Evolutionary conservation across 2,888 invertebrate genomes (phyloP).

Genomic region (Zygogramma bicolorata): DNA sequence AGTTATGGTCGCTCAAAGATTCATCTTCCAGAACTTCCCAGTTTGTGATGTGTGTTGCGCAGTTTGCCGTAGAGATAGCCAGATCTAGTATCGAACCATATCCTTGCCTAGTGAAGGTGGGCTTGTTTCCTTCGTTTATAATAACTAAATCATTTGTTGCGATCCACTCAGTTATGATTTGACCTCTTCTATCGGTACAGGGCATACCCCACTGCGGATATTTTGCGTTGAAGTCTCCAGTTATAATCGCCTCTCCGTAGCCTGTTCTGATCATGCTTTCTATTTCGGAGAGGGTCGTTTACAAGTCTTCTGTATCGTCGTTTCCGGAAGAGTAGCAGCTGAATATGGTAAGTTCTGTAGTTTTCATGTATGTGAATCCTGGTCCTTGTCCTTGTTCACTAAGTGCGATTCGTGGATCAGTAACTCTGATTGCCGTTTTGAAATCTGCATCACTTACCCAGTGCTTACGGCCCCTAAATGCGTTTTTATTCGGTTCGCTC

Average conservation of each 20-base stretch:
- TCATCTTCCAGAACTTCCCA: slow-evolving; percentile 28
- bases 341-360: slow-evolving; percentile 19
- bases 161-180: slow-evolving; percentile 28
- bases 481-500: slow-evolving; percentile 29
- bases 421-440: slow-evolving; percentile 36
- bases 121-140: slow-evolving; percentile 22
- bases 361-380: slow-evolving; percentile 30
- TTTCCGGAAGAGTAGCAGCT: slow-evolving; percentile 32
- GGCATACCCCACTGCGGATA: slow-evolving; percentile 28
- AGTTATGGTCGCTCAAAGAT: slow-evolving; percentile 35
- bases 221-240: slow-evolving; percentile 36
- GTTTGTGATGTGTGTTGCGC: neutral
- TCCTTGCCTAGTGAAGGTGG: slow-evolving; percentile 27
- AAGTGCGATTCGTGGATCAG: slow-evolving; percentile 15
- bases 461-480: slow-evolving; percentile 27
- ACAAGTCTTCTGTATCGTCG: slow-evolving; percentile 21
- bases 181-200: slow-evolving; percentile 25
- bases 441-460: slow-evolving; percentile 29
- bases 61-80: slow-evolving; percentile 9
- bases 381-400: slow-evolving; percentile 25
- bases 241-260: slow-evolving; percentile 11
- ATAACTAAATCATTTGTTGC: slow-evolving; percentile 18
- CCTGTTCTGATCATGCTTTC: neutral
- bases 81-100: slow-evolving; percentile 28
- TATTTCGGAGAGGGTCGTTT: slow-evolving; percentile 21